phyloP scores from a whole-genome alignment of 1,140 invertebrate genomes.

The Hylyphantes graminicola region DNA sequence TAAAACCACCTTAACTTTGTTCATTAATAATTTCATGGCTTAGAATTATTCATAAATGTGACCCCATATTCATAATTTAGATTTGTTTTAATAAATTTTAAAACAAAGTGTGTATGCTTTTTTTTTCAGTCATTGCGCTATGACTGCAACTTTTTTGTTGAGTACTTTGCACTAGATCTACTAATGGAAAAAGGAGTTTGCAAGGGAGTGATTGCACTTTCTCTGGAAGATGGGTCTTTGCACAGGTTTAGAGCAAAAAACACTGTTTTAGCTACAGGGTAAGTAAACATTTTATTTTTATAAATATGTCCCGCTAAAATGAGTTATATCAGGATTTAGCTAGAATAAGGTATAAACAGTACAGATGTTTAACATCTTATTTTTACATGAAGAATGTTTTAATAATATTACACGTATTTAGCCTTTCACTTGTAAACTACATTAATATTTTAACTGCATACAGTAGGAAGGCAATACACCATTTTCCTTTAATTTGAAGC shows the following conservation, averaged over 20 bases:
- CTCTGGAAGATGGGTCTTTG: conserved; percentile 96
- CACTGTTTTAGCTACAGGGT: conserved; percentile 77
- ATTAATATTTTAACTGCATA: too few relatives aligned
- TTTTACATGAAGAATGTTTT: neutral
- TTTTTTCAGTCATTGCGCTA: conserved; percentile 84
- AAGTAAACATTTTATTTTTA: conserved; percentile 1
- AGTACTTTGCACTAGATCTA: conserved; percentile 98
- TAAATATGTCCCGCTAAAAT: too few relatives aligned
- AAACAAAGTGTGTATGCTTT: neutral
- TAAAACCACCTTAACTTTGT: neutral
- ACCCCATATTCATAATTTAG: neutral
- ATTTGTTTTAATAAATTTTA: neutral
- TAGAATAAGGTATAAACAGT: too few relatives aligned
- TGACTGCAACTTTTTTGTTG: conserved; percentile 98
- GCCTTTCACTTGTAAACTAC: neutral
- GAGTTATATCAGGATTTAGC: too few relatives aligned
- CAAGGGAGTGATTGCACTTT: conserved; percentile 93
- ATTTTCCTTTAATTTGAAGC: too few relatives aligned
- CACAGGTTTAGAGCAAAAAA: conserved; percentile 86
- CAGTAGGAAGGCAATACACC: too few relatives aligned
- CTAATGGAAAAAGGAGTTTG: conserved; percentile 95
- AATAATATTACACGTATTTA: neutral
- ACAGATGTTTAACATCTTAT: too few relatives aligned
- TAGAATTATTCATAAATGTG: neutral
- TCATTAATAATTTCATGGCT: neutral